A percentile compares a stretch with the other conserved stretches of the same genome.
Conservation (phyloP, 2,113 vertebrate genomes). For the Perca schrenkii region DNA sequence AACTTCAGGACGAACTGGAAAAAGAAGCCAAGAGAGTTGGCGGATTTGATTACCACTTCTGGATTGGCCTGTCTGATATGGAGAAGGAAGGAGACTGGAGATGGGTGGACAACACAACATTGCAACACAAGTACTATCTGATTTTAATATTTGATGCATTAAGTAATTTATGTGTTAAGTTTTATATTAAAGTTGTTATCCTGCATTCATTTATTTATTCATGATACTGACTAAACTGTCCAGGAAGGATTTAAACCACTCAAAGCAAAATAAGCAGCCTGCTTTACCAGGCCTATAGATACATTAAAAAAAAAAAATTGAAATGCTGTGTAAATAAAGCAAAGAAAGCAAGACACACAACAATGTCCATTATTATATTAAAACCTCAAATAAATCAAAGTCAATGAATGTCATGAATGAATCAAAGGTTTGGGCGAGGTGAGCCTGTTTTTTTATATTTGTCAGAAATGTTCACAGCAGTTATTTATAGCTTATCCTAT, state of each 20-base stretch:
- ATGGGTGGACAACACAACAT: slow-evolving; percentile 78
- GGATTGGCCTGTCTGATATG: slow-evolving; percentile 31
- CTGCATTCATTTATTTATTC: background rate
- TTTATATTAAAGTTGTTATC: background rate
- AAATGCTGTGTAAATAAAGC: background rate
- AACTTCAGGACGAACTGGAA: slow-evolving; percentile 31
- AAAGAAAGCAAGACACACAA: background rate
- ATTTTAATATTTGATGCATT: background rate
- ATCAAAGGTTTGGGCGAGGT: background rate
- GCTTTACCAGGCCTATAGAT: background rate
- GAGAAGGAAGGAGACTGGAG: slow-evolving; percentile 54
- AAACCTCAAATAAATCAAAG: slow-evolving; percentile 7
- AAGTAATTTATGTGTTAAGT: background rate
- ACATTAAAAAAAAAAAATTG: background rate
- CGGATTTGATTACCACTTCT: slow-evolving; percentile 47
- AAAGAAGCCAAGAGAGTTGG: slow-evolving; percentile 14
- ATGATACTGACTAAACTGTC: slow-evolving; percentile 7
- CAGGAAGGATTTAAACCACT: background rate
- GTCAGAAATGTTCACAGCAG: slow-evolving; percentile 26
- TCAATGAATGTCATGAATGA: slow-evolving; percentile 32
- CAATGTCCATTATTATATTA: background rate
- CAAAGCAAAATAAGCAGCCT: background rate
- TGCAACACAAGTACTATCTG: slow-evolving; percentile 59
- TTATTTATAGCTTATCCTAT: slow-evolving; percentile 32
- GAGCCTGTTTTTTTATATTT: slow-evolving; percentile 36